A percentile compares a stretch with the other conserved stretches of the same genome.
phyloP scores from a whole-genome alignment of 2,888 invertebrate genomes.

The Clepsis dumicolana region DNA sequence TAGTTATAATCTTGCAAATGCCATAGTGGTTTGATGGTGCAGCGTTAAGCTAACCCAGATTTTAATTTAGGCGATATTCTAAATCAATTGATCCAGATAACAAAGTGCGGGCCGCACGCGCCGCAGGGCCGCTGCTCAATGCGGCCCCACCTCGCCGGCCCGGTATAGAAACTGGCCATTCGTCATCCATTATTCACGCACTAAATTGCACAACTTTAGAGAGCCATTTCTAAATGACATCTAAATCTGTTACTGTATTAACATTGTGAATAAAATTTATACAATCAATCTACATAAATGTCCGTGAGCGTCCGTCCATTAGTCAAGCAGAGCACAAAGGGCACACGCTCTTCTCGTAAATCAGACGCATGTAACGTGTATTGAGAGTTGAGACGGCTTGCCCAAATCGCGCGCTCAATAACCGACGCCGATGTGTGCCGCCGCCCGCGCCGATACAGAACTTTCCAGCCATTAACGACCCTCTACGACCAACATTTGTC shows the following conservation, averaged over 20 bases:
- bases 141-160: constrained; percentile 77
- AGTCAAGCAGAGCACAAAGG: constrained; percentile 84
- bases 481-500: constrained; percentile 73
- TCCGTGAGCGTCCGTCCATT: constrained; percentile 86
- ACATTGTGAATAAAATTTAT: constrained; percentile 87
- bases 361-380: constrained; percentile 79
- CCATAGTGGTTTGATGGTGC: neutral
- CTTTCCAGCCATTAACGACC: constrained; percentile 81
- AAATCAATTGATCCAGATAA: constrained; percentile 35
- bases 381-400: constrained; percentile 83
- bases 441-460: constrained; percentile 59
- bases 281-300: constrained; percentile 87
- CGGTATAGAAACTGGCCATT: constrained; percentile 78
- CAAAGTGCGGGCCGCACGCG: constrained; percentile 32
- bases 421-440: constrained; percentile 66
- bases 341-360: constrained; percentile 86
- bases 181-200: constrained; percentile 86
- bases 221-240: constrained; percentile 86
- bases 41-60: neutral
- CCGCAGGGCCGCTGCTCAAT: constrained; percentile 63
- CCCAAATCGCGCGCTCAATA: constrained; percentile 83
- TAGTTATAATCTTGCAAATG: neutral
- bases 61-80: constrained; percentile 24
- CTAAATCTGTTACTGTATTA: constrained; percentile 87
- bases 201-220: constrained; percentile 86